Conservation (phyloP, 2,888 invertebrate species). For the Portevinia maculata region DNA sequence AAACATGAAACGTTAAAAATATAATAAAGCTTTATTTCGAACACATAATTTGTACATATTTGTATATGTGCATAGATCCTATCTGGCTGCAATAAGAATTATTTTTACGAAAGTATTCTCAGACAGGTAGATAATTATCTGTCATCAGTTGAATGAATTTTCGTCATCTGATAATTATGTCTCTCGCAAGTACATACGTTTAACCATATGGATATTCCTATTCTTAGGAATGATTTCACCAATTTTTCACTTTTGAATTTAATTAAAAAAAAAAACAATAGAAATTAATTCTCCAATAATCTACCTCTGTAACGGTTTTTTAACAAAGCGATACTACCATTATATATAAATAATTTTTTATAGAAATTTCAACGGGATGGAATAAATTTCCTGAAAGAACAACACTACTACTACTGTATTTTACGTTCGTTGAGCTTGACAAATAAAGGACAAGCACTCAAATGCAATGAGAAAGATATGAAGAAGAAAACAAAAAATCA, state of each 20-base stretch:
- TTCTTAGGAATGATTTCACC: constrained; percentile 59
- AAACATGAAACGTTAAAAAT: too few species aligned
- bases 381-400: constrained; percentile 35
- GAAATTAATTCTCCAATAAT: constrained; percentile 45
- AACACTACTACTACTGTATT: constrained; percentile 22
- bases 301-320: constrained; percentile 49
- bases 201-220: constrained; percentile 16
- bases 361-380: constrained; percentile 13
- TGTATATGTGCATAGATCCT: too few species aligned
- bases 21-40: neutral
- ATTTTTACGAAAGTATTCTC: neutral
- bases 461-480: constrained; percentile 13
- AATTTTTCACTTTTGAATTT: constrained; percentile 12
- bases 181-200: too few species aligned
- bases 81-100: too few species aligned
- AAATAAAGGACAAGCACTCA: constrained; percentile 43
- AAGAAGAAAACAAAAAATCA: constrained; percentile 2
- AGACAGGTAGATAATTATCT: neutral
- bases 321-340: constrained; percentile 17
- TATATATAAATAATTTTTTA: constrained; percentile 41
- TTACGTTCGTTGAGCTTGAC: constrained; percentile 11
- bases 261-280: constrained; percentile 18
- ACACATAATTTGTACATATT: too few species aligned
- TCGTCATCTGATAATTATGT: neutral
- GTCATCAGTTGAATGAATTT: neutral